Evolutionary conservation across 1,140 invertebrate genomes (phyloP).

Genomic region (Phthorimaea operculella): DNA sequence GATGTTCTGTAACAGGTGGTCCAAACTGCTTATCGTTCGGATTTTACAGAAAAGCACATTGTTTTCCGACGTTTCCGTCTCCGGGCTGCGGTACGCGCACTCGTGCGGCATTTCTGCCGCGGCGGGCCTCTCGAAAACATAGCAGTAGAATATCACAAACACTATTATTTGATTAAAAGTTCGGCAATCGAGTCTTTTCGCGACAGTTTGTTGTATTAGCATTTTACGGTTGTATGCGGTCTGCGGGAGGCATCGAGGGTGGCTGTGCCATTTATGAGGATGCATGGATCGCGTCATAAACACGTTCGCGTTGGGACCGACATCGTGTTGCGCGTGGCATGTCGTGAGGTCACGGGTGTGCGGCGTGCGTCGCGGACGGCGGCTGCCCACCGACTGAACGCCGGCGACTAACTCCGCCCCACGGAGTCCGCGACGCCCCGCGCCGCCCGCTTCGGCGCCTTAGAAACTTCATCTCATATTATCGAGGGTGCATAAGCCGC

Average conservation of each 20-base stretch:
- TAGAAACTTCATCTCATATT: slow-evolving; percentile 63
- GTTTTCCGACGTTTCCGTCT: slow-evolving; percentile 53
- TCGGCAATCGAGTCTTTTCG: slow-evolving; percentile 52
- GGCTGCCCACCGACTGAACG: slow-evolving; percentile 62
- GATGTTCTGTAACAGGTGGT: slow-evolving; percentile 59
- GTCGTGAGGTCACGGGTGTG: slow-evolving; percentile 22
- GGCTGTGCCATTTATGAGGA: slow-evolving; percentile 59
- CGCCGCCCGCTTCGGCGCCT: slow-evolving; percentile 46
- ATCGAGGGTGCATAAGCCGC: slow-evolving; percentile 58
- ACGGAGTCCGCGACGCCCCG: slow-evolving; percentile 35
- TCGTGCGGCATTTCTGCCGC: slow-evolving; percentile 60
- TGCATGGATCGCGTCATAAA: slow-evolving; percentile 57
- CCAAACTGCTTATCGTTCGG: slow-evolving; percentile 59
- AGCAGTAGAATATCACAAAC: slow-evolving; percentile 60
- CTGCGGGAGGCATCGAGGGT: slow-evolving; percentile 40
- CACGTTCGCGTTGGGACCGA: slow-evolving; percentile 50
- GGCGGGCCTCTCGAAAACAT: slow-evolving; percentile 44
- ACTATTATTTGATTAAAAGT: slow-evolving; percentile 56
- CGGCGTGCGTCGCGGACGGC: slow-evolving; percentile 35
- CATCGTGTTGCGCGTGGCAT: slow-evolving; percentile 61
- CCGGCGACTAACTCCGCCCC: slow-evolving; percentile 48
- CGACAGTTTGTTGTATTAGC: slow-evolving; percentile 57
- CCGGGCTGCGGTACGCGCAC: slow-evolving; percentile 56
- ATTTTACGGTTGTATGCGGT: slow-evolving; percentile 51
- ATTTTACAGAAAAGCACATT: slow-evolving; percentile 62